Evolutionary conservation across 2,888 invertebrate species (phyloP).

Genomic region (Platerodrilus igneus): DNA sequence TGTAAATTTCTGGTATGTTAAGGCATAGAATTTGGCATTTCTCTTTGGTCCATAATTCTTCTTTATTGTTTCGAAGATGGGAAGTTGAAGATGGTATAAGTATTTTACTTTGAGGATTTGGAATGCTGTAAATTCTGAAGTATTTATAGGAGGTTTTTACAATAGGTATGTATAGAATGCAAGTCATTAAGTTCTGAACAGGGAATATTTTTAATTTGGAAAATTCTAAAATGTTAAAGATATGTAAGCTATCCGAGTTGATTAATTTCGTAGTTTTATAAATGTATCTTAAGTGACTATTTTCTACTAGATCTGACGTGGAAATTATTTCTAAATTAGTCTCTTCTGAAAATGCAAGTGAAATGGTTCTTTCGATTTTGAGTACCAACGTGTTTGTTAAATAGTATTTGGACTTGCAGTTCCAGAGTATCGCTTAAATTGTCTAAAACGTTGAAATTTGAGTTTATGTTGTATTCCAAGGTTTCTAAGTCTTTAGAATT

Average conservation of each 20-base stretch:
- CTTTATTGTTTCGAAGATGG: not conserved
- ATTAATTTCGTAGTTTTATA: too few relatives aligned
- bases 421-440: conserved; percentile 10
- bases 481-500: conserved; percentile 14
- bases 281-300: conserved; percentile 15
- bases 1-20: not conserved
- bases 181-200: conserved; percentile 7
- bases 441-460: conserved; percentile 4
- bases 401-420: conserved; percentile 10
- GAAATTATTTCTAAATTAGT: conserved; percentile 20
- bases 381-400: conserved; percentile 15
- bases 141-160: conserved; percentile 5
- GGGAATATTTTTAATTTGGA: conserved; percentile 8
- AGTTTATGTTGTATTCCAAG: conserved; percentile 9
- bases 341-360: conserved; percentile 15
- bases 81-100: not conserved
- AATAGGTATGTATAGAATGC: conserved; percentile 12
- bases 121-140: conserved; percentile 3
- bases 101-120: conserved; percentile 1
- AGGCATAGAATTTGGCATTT: not conserved
- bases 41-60: conserved; percentile 6
- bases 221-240: conserved; percentile 10
- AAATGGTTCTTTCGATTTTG: conserved; percentile 20
- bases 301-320: conserved; percentile 13
- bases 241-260: too few relatives aligned